Conservation (phyloP, 2,797 vertebrate species). For the Limnodromus scolopaceus region DNA sequence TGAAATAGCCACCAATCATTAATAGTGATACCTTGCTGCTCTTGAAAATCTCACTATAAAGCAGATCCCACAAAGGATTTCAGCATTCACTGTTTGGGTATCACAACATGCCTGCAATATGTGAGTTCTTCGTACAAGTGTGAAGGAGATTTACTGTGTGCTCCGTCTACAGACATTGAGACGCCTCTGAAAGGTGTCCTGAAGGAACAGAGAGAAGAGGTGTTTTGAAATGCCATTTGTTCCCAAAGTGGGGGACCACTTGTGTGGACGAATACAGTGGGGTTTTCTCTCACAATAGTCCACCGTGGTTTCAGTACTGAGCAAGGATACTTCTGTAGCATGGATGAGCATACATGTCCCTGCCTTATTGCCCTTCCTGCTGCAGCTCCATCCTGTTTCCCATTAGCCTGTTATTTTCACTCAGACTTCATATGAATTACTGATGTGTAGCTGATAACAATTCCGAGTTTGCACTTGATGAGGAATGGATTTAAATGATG, state of each 20-base stretch:
- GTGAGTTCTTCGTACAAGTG: background rate
- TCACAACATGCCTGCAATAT: background rate
- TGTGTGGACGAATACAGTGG: background rate
- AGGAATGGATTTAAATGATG: background rate
- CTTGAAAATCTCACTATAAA: background rate
- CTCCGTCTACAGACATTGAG: fast-evolving
- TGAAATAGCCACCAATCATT: background rate
- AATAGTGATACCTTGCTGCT: background rate
- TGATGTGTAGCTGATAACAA: background rate
- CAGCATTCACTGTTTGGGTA: background rate
- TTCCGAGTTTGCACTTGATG: background rate
- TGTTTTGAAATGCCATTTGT: background rate
- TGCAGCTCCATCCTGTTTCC: background rate
- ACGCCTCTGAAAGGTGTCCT: background rate
- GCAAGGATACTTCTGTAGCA: background rate
- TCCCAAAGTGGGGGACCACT: background rate
- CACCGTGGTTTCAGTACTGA: background rate
- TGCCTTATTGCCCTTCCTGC: background rate
- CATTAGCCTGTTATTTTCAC: background rate
- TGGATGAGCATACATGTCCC: background rate
- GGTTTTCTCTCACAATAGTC: background rate
- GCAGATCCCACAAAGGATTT: background rate
- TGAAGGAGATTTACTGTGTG: background rate
- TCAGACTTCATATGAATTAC: background rate
- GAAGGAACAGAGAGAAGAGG: background rate